Evolutionary conservation across 2,888 invertebrate species (phyloP).

Genomic region (Parthenolecanium corni): DNA sequence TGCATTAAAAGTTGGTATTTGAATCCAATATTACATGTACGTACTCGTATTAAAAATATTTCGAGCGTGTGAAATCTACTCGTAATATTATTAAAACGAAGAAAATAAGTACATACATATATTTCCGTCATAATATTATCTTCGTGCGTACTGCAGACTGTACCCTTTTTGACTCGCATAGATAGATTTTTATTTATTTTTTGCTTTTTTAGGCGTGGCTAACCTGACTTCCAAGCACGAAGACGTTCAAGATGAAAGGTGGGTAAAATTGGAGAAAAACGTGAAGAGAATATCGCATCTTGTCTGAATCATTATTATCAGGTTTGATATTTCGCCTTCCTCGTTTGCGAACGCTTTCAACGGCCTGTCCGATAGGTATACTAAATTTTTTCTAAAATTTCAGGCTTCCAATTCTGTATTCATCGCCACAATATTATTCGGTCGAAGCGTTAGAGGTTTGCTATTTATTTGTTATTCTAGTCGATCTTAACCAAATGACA

Average conservation of each 20-base stretch:
- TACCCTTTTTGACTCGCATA: too few relatives aligned
- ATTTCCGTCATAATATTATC: too few relatives aligned
- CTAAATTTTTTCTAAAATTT: conserved; percentile 33
- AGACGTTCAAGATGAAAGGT: conserved; percentile 61
- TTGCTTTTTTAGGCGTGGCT: conserved; percentile 19
- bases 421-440: conserved; percentile 68
- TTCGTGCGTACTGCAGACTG: too few relatives aligned
- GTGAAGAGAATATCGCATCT: conserved; percentile 56
- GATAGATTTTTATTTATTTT: too few relatives aligned
- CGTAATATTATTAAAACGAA: too few relatives aligned
- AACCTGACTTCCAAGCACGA: not conserved
- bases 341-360: too few relatives aligned
- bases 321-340: conserved; percentile 35
- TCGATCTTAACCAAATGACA: not conserved
- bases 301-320: conserved; percentile 69
- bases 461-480: not conserved
- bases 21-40: too few relatives aligned
- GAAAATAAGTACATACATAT: too few relatives aligned
- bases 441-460: conserved; percentile 81
- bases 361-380: not conserved
- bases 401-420: conserved; percentile 71
- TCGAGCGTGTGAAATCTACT: too few relatives aligned
- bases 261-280: conserved; percentile 90
- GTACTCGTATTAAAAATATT: too few relatives aligned
- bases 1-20: too few relatives aligned